Evolutionary conservation across 1,140 invertebrate species (phyloP).

Genomic region (Drosophila varians): DNA sequence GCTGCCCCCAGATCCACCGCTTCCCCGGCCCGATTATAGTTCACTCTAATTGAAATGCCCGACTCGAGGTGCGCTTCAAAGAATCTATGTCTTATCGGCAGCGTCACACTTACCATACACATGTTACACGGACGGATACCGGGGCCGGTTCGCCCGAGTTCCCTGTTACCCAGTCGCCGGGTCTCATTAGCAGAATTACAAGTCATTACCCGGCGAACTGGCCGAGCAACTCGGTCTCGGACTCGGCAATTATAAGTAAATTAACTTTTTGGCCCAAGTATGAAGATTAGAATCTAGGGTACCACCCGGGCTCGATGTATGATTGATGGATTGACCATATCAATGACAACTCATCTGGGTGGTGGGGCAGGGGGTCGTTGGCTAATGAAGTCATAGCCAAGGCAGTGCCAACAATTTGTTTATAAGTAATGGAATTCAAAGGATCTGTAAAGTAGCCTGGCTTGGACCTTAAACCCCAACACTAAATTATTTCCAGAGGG

Average conservation of each 20-base stretch:
- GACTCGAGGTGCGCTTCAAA: background rate
- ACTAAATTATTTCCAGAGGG: too few relatives aligned
- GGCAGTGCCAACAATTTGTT: constrained; percentile 5
- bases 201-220: constrained; percentile 73
- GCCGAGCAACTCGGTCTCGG: constrained; percentile 19
- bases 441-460: background rate
- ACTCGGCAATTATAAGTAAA: constrained; percentile 83
- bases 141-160: constrained; percentile 8
- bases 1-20: constrained; percentile 13
- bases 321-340: constrained; percentile 78
- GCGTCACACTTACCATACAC: constrained; percentile 62
- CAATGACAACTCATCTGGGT: constrained; percentile 66
- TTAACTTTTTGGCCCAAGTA: constrained; percentile 76
- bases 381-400: constrained; percentile 48
- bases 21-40: background rate
- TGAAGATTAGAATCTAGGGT: constrained; percentile 65
- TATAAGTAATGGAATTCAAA: background rate
- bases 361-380: background rate
- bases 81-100: constrained; percentile 57
- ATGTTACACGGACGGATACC: constrained; percentile 38
- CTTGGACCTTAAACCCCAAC: too few relatives aligned
- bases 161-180: constrained; percentile 5
- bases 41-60: constrained; percentile 70
- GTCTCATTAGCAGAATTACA: constrained; percentile 83
- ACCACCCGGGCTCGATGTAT: constrained; percentile 53